Evolutionary conservation across 2,888 invertebrate species (phyloP), one percentile per base, ranked within the genome.

Genomic region (Pyralis farinalis): DNA sequence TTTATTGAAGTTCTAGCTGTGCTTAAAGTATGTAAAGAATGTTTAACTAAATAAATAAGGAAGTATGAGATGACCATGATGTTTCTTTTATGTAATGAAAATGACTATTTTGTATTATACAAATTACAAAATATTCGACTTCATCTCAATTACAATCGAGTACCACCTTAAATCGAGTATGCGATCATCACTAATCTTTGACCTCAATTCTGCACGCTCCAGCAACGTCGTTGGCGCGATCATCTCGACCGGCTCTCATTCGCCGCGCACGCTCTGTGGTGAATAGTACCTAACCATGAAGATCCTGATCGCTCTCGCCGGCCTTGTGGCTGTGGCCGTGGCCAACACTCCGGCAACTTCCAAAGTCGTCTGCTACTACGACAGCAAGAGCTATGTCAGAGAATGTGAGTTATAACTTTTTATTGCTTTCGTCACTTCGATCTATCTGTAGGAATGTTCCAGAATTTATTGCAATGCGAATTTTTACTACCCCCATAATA

Each of bases 341-440:
- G 71, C 80, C 25, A 65, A 68, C 43, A 76, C 83, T 20, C 71
- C 79, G 4, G 61, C 71, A 20, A 71, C 85, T 16, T 89, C 76
- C 62, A 94, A 93, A 81, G 91, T 94, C 34, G 82, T 94, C 59
- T 94, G 94, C 70, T 94, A 92, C 72, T 94, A 94, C 80, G 92
- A 94, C 74, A 92, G 93, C 75, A 92, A 90, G 69, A 92, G 94
- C 52, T 91, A 90, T 71, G 89, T 91, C 61, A 90, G 94, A 65
- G 89, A 91, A 86, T 93, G 94, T 94, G 82, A 91, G 90, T 88
- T 44, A 34, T 44, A 39, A 43, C 39, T 42, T 44, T 36, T 44
- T 42, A 42, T 16, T 16, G 16, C 4, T 16, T 16, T 16, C 16
- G 3, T 3, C 3, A 16, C 4, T 16, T 16, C 16, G n/a, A n/a